These are phyloP conservation scores for Oscheius sp. DNA, from an alignment of 2,888 invertebrate species.

Conservation along the genomic window DNA sequence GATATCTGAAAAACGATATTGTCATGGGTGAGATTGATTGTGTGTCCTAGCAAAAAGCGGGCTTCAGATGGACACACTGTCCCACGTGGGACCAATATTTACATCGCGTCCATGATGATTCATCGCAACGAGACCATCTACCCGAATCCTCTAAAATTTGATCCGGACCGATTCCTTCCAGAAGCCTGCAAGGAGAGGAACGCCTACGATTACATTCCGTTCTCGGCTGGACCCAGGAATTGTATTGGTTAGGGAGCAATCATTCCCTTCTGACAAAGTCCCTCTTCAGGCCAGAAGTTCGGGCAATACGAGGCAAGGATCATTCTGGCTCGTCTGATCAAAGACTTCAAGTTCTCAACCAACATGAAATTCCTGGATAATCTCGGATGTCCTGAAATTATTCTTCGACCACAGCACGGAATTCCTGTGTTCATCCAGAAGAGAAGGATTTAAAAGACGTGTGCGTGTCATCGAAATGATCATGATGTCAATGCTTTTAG, in stretches of 20 bases:
- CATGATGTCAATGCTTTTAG: no score
- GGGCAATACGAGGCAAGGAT: slow-evolving; percentile 12
- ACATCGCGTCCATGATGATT: slow-evolving; percentile 23
- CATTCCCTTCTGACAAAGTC: neutral
- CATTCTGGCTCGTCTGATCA: slow-evolving; percentile 19
- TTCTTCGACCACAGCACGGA: slow-evolving; percentile 21
- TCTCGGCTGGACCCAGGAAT: slow-evolving; percentile 69
- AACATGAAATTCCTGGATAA: slow-evolving; percentile 23
- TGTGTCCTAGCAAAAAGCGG: neutral
- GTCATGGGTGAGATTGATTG: slow-evolving; percentile 42
- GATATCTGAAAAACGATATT: slow-evolving; percentile 50
- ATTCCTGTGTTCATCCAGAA: slow-evolving; percentile 13
- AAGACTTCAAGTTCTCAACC: slow-evolving; percentile 12
- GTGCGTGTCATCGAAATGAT: no score
- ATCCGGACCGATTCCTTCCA: slow-evolving; percentile 75
- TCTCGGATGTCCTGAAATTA: slow-evolving; percentile 20
- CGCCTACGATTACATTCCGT: slow-evolving; percentile 69
- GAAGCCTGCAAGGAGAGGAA: slow-evolving; percentile 70
- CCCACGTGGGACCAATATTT: slow-evolving; percentile 5
- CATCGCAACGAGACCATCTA: slow-evolving; percentile 27
- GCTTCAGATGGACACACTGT: slow-evolving; percentile 8
- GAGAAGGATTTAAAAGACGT: no score
- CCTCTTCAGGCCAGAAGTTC: slow-evolving; percentile 22
- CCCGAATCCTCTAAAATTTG: slow-evolving; percentile 74
- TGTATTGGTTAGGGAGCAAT: slow-evolving; percentile 58